Evolutionary conservation across 2,797 vertebrate genomes (phyloP).

Genomic region (Lacerta viridis): DNA sequence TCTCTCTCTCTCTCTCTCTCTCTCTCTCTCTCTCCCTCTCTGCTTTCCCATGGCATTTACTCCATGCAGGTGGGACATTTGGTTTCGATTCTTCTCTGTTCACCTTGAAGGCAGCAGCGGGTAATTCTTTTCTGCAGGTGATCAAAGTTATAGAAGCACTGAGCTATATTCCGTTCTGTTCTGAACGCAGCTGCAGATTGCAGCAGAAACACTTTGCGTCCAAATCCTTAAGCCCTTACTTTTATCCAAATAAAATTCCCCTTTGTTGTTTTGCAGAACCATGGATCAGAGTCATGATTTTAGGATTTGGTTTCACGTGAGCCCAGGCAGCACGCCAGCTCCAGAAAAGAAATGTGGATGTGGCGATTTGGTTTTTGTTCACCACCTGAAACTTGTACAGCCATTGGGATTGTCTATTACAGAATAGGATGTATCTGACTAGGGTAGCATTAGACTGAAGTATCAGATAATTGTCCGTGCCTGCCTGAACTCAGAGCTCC

Average conservation of each 20-base stretch:
- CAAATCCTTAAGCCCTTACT: neutral
- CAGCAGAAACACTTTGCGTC: neutral
- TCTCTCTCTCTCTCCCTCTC: neutral
- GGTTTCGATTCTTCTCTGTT: neutral
- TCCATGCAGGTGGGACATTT: slow-evolving; percentile 27
- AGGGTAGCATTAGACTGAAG: neutral
- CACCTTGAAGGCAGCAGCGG: neutral
- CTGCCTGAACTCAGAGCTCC: neutral
- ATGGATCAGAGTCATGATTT: slow-evolving; percentile 1
- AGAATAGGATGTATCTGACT: neutral
- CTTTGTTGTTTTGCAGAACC: slow-evolving; percentile 7
- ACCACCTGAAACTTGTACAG: neutral
- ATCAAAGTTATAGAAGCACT: slow-evolving; percentile 17
- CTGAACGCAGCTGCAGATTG: neutral
- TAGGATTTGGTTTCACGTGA: neutral
- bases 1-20: neutral
- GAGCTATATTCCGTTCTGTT: neutral
- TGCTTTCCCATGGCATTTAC: neutral
- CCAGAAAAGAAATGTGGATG: slow-evolving; percentile 13
- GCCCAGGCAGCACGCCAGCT: neutral
- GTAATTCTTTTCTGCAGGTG: neutral
- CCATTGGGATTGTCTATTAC: neutral
- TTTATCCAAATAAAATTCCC: slow-evolving; percentile 3
- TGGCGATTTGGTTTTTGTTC: neutral
- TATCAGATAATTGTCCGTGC: neutral